Conservation (phyloP, 2,113 vertebrate species). For the Sakesphorus luctuosus region DNA sequence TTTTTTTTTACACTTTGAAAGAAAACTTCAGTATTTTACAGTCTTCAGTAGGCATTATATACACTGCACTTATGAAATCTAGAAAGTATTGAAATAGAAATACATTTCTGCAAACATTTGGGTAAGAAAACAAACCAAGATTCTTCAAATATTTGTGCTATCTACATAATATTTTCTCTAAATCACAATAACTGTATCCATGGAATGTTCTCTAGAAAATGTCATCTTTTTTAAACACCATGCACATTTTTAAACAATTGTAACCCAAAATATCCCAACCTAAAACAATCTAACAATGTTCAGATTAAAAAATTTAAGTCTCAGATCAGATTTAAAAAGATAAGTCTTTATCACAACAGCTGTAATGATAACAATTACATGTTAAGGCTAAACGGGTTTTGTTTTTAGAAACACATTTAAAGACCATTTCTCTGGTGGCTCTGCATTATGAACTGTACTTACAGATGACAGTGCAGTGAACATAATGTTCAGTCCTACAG, state of each 20-base stretch:
- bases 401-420: slow-evolving; percentile 66
- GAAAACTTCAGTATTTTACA: slow-evolving; percentile 85
- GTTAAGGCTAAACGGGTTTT: slow-evolving; percentile 79
- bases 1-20: slow-evolving; percentile 80
- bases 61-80: slow-evolving; percentile 85
- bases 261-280: slow-evolving; percentile 77
- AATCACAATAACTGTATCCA: slow-evolving; percentile 79
- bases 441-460: slow-evolving; percentile 71
- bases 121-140: slow-evolving; percentile 81
- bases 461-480: slow-evolving; percentile 79
- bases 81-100: slow-evolving; percentile 81
- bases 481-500: slow-evolving; percentile 76
- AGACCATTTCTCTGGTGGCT: slow-evolving; percentile 66
- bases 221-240: slow-evolving; percentile 69
- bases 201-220: slow-evolving; percentile 79
- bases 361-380: slow-evolving; percentile 75
- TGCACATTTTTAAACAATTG: slow-evolving; percentile 79
- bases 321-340: slow-evolving; percentile 79
- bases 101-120: slow-evolving; percentile 81
- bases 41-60: slow-evolving; percentile 83
- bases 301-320: slow-evolving; percentile 80
- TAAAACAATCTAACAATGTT: slow-evolving; percentile 80
- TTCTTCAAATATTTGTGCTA: slow-evolving; percentile 80
- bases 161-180: slow-evolving; percentile 80
- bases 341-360: slow-evolving; percentile 78